Base-by-base conservation (phyloP, 2,113 vertebrate genomes). In the Amphiprion percula region DNA sequence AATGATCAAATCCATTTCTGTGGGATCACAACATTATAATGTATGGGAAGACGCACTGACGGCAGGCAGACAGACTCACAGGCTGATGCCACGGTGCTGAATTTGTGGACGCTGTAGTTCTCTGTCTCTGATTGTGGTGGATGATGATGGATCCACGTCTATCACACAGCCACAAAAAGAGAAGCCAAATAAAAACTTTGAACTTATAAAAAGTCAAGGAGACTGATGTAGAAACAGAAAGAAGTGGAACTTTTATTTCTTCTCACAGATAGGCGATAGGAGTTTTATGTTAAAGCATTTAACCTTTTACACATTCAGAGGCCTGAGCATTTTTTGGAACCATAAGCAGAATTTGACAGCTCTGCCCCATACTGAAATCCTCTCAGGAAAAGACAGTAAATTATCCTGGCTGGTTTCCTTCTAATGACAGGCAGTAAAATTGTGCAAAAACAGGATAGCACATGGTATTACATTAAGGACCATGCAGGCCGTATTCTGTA, bases 1-100 rank as follows among this genome's bases (percentile, higher is more conserved):
- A 86, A 90, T 89, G 88, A 89, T 88, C 87, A 81, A 79, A 92
- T 91, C 88, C 84, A 86, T 92, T 91, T 92, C 88, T 88, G 70
- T 39, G 11, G 73, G 61, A 87, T 82, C 69, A 14, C 61, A 52
- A 28, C 63, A 50, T 82, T 74, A 74, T 86, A 89, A 90, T 83
- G 53, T 83, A 88, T 71, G 55, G 24, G 33, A 81, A 69, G 83
- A 77, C 44, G 0, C 2, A 47, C 55, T 71, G 73, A 80, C 46
- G 68, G 76, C 63, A 3, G 58, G 44, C 68, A 81, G 84, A 79
- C 81, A 71, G 71, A 79, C 33, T 37, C 68, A 47, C 76, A 65
- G 69, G 49, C 68, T 73, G 54, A 47, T n/a, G 1, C 53, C 44
- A 5, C 12, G 9, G 21, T 21, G 4, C 53, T 21, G 33, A 15